phyloP scores from a whole-genome alignment of 2,797 vertebrate species.

The Sus cebifrons region DNA sequence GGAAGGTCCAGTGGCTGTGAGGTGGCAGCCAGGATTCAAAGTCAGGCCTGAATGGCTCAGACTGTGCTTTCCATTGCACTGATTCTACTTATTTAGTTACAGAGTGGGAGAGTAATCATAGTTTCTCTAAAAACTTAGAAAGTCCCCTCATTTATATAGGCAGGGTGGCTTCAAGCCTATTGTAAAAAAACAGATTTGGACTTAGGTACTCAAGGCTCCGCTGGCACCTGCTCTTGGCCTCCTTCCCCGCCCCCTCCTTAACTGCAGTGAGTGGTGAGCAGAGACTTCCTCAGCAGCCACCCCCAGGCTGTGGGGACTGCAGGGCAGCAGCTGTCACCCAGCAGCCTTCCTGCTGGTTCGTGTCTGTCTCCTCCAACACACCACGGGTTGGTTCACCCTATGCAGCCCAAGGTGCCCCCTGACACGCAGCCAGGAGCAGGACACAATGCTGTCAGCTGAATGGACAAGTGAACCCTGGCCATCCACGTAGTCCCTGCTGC shows the following conservation, averaged over 20 bases:
- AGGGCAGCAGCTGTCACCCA: no score
- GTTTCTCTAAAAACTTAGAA: not conserved
- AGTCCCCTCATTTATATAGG: not conserved
- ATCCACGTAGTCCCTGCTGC: not conserved
- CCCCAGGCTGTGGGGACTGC: not conserved
- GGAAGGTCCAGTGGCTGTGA: not conserved
- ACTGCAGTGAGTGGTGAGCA: not conserved
- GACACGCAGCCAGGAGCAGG: not conserved
- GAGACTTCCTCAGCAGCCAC: not conserved
- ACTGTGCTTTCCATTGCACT: not conserved
- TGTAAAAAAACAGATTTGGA: not conserved
- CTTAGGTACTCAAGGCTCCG: not conserved
- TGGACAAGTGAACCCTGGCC: not conserved
- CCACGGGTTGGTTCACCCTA: not conserved
- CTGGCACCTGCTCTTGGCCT: not conserved
- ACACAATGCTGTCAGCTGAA: not conserved
- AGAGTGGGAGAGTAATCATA: not conserved
- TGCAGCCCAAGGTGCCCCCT: not conserved
- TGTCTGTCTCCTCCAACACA: not conserved
- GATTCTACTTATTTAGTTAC: not conserved
- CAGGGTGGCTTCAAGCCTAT: not conserved
- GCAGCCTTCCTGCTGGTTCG: rapidly evolving
- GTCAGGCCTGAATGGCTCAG: not conserved
- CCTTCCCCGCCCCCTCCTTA: not conserved
- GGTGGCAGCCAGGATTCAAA: not conserved